Percentiles rank a stretch among this genome's conserved stretches.
phyloP scores from a whole-genome alignment of 2,888 invertebrate species.

The Sesamia inferens region DNA sequence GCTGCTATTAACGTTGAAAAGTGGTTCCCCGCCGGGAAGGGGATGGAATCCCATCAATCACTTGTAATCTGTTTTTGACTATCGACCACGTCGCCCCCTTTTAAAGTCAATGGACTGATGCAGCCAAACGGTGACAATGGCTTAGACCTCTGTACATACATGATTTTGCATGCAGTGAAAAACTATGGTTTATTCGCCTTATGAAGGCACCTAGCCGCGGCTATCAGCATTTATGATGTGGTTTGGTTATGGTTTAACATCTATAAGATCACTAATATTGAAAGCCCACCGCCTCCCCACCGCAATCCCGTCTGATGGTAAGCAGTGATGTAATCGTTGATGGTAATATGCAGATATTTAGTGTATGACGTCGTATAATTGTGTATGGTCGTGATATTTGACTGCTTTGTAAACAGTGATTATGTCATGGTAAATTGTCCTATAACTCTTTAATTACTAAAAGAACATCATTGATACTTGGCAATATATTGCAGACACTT shows the following conservation, averaged over 20 bases:
- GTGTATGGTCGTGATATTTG: too few relatives aligned
- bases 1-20: constrained; percentile 41
- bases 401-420: too few relatives aligned
- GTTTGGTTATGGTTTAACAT: background rate
- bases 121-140: constrained; percentile 40
- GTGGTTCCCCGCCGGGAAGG: constrained; percentile 51
- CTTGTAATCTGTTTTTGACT: constrained; percentile 68
- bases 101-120: constrained; percentile 24
- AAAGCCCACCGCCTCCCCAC: too few relatives aligned
- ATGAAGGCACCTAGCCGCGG: background rate
- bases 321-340: too few relatives aligned
- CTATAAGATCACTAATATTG: background rate
- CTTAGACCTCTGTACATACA: background rate
- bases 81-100: constrained; percentile 69
- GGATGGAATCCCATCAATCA: constrained; percentile 71
- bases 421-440: too few relatives aligned
- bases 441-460: too few relatives aligned
- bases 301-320: too few relatives aligned
- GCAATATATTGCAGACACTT: too few relatives aligned
- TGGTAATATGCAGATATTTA: too few relatives aligned
- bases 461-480: too few relatives aligned
- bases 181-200: background rate
- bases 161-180: background rate
- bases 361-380: too few relatives aligned
- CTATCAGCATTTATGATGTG: background rate